Base-by-base conservation (phyloP, 2,888 invertebrate species). In the Phasia obesa region DNA sequence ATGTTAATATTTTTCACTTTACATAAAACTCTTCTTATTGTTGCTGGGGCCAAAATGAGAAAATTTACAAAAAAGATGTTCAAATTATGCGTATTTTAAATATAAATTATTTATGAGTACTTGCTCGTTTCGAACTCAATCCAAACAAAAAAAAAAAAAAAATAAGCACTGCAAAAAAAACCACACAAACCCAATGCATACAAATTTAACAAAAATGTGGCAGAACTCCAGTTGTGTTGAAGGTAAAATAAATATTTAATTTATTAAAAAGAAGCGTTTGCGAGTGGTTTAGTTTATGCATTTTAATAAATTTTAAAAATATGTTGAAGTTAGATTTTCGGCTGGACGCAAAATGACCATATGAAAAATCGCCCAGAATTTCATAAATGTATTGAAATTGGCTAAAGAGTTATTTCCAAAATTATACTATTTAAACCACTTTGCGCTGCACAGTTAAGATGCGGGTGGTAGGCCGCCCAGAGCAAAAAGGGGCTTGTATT, bases 1-100 rank as follows among this genome's bases (percentile, higher is more conserved):
- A 71, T 78, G 55, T 42, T 55, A 70, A 71, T 57, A 38, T 59
- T 42, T 59, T 67, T 53, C 27, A 3, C 15, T 49, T 42, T 62
- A 15, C 49, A 74, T 59, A 13, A 59, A 67, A 19, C 17, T 23
- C 25, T 57, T 75, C 6, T 73, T 27, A 21, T 19, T 51, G 25
- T 49, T 60, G 49, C 13, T 44, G 17, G 5, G 5, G 31, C 31
- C 47, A 49, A 71, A 35, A 35, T 17, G 31, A 9, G 31, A 17
- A 23, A 53, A 11, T 19, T n/a, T 7, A 13, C 47, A 31, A 60
- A 35, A 38, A 65, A 65, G 27, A 13, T 19, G 11, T 21, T 59
- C 42, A 71, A 75, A 78, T 83, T 83, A 78, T 83, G 82, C 82
- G 78, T 75, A 65, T 74, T 83, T 57, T 64, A 60, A 53, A 55